phyloP scores from a whole-genome alignment of 2,113 vertebrate genomes.

The Bubalus kerabau region DNA sequence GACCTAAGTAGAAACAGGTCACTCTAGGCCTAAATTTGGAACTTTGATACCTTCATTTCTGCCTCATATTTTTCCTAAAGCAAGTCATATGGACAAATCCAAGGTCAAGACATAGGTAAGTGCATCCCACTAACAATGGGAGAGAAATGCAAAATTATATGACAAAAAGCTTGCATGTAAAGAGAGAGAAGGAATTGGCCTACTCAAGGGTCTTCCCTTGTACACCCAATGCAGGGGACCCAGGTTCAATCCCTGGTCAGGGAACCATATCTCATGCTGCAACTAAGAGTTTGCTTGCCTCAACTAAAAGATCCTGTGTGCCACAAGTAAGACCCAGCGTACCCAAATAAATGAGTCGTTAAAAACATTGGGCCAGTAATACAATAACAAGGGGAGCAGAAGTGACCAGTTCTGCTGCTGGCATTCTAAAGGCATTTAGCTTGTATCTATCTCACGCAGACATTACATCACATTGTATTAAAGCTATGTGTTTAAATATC shows the following conservation, averaged over 20 bases:
- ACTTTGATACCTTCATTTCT: background rate
- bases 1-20: background rate
- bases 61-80: background rate
- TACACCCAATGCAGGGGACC: background rate
- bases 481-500: background rate
- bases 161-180: background rate
- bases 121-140: background rate
- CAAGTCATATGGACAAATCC: background rate
- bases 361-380: background rate
- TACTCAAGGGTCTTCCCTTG: background rate
- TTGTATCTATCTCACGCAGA: background rate
- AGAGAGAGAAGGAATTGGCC: background rate
- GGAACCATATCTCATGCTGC: background rate
- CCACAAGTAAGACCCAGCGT: background rate
- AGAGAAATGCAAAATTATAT: background rate
- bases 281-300: background rate
- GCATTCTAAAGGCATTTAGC: background rate
- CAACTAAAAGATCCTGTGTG: background rate
- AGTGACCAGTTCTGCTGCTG: background rate
- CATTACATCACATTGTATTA: background rate
- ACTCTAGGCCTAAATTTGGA: background rate
- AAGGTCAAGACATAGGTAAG: background rate
- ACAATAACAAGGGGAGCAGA: background rate
- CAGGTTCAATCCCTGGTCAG: background rate
- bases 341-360: background rate